These are phyloP conservation scores for Lepidothrix coronata DNA, from an alignment of 2,113 vertebrate species.

Conservation along the genomic window DNA sequence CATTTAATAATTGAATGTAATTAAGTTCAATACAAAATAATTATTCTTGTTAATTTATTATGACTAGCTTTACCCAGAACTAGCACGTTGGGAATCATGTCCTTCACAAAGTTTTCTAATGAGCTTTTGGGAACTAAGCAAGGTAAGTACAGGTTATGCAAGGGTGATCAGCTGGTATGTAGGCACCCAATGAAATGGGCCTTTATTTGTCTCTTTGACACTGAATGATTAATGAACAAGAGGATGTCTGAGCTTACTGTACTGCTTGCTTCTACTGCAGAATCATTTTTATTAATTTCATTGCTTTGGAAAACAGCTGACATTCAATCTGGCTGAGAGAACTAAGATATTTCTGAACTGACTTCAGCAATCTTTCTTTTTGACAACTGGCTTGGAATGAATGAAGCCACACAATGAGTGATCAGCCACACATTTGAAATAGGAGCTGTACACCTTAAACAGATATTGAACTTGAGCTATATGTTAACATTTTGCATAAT, in stretches of 20 bases:
- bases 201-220: background rate
- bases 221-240: background rate
- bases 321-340: conserved; percentile 10
- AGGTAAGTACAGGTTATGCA: background rate
- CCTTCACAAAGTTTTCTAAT: background rate
- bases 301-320: conserved; percentile 23
- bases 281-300: conserved; percentile 29
- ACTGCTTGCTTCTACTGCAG: background rate
- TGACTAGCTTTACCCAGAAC: background rate
- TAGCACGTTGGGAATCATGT: rapidly evolving
- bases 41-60: background rate
- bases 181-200: background rate
- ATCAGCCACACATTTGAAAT: conserved; percentile 36
- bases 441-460: background rate
- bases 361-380: conserved; percentile 30
- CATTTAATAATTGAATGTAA: background rate
- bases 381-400: conserved; percentile 37
- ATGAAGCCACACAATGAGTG: background rate
- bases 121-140: background rate
- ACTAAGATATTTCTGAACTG: conserved; percentile 17
- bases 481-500: background rate
- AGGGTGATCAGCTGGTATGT: rapidly evolving
- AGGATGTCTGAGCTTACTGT: background rate
- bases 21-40: background rate
- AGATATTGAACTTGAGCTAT: background rate